phyloP scores from a whole-genome alignment of 2,888 invertebrate species.

The Drosophila affinis region DNA sequence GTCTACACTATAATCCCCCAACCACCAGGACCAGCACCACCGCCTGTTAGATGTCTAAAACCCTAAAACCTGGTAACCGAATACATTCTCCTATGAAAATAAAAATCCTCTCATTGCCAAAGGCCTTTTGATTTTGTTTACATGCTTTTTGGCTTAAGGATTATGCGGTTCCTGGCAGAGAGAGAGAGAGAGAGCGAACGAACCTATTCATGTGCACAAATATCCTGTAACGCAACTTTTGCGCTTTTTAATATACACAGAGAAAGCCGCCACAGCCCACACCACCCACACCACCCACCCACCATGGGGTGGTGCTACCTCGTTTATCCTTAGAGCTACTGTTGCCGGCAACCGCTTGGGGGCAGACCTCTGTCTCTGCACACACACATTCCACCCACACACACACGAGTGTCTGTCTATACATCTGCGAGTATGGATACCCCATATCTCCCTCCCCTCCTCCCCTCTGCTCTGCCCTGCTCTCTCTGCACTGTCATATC shows the following conservation, averaged over 20 bases:
- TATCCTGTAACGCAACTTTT: constrained; percentile 64
- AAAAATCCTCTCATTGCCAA: constrained; percentile 27
- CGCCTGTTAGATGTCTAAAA: background rate
- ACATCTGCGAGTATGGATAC: constrained; percentile 19
- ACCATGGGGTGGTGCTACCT: background rate
- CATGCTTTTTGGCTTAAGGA: constrained; percentile 58
- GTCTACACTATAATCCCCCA: background rate
- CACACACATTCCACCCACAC: background rate
- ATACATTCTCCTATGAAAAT: constrained; percentile 4
- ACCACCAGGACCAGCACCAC: too few species aligned
- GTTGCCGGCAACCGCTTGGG: constrained; percentile 3
- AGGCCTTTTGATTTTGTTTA: constrained; percentile 44
- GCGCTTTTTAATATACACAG: constrained; percentile 61
- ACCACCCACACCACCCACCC: background rate
- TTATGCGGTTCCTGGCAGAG: constrained; percentile 45
- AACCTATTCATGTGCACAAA: constrained; percentile 61
- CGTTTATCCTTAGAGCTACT: constrained; percentile 1
- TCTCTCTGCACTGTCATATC: background rate
- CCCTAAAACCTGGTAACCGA: background rate
- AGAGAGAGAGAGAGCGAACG: constrained; percentile 7
- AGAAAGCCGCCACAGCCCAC: background rate
- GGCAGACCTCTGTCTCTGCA: constrained; percentile 6
- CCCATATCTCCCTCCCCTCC: constrained; percentile 26
- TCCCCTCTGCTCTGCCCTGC: background rate
- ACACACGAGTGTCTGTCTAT: background rate